Evolutionary conservation across 2,797 vertebrate genomes (phyloP).

Genomic region (Pempheris klunzingeri): DNA sequence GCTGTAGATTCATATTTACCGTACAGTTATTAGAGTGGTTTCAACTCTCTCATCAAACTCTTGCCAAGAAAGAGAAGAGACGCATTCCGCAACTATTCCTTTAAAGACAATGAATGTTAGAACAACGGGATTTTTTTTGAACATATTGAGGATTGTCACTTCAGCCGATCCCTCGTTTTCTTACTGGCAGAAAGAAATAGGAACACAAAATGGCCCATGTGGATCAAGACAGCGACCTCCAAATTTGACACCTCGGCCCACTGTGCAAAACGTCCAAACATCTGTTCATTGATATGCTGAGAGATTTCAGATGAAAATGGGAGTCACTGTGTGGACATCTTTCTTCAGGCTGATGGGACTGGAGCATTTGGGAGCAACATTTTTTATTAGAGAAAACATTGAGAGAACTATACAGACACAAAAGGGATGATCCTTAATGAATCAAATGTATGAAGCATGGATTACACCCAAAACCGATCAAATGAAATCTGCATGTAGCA

Average conservation of each 20-base stretch:
- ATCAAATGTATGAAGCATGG: too few relatives aligned
- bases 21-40: background rate
- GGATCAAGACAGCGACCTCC: slow-evolving; percentile 33
- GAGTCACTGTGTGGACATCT: slow-evolving; percentile 31
- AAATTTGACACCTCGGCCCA: slow-evolving; percentile 46
- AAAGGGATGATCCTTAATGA: background rate
- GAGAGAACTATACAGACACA: background rate
- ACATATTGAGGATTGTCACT: background rate
- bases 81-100: background rate
- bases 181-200: slow-evolving; percentile 7
- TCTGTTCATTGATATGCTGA: slow-evolving; percentile 50
- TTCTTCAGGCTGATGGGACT: slow-evolving; percentile 3
- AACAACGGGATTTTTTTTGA: slow-evolving; percentile 6
- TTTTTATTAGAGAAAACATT: slow-evolving; percentile 5
- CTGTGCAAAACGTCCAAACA: slow-evolving; percentile 55
- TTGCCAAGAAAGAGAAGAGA: too few relatives aligned
- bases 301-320: slow-evolving; percentile 13
- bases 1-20: background rate
- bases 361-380: background rate
- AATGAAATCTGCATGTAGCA: too few relatives aligned
- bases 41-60: background rate
- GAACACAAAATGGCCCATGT: slow-evolving; percentile 11
- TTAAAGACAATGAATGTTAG: background rate
- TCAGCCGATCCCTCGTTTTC: background rate
- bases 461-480: too few relatives aligned